Evolutionary conservation across 53 echinoderm and acorn worm species (phyloP), one percentile per base, ranked within the genome.

Genomic region (Paracentrotus lividus): DNA sequence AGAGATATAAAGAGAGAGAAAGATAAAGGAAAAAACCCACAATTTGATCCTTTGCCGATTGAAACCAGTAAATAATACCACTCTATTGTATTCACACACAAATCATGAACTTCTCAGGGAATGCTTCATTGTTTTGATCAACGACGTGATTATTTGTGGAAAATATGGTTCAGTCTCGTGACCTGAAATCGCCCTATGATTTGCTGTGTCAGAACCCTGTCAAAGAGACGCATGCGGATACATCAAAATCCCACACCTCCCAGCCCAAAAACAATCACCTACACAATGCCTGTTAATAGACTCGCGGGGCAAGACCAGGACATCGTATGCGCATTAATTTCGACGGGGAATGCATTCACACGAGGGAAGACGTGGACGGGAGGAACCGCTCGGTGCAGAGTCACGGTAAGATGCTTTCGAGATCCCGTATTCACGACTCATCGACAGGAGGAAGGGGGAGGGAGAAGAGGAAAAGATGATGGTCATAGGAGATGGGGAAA

Each of bases 281-380:
- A 23, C 36, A 87, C 56, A 87, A 81, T 81, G 87, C 55, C 33
- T 36, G 87, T 87, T 57, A 87, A 87, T 57, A 87, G 87, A 54
- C 87, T 87, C 57, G 54, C 87, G 34, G 87, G n/a, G 87, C 54
- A 57, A 55, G 87, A 34, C 87, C 34, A 57, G 31, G 56, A 87
- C 55, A 87, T 87, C 87, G 57, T 87, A 87, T 87, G 87, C 87
- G 87, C 87, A 87, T 87, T 87, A 87, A 87, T 87, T 87, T 87
- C 27, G 47, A 55, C 36, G 4, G 40, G 87, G 57, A 34, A 87
- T 87, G 87, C 87, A 57, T 55, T 55, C 36, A 57, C 87, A 87
- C 57, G 87, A 34, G 57, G 87, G 36, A 24, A 47, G 27, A 8
- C n/a, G n/a, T 45, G 81, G 13, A 24, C 6, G 49, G 47, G 44